These are phyloP conservation scores for Apeira syringaria DNA, from an alignment of 2,888 invertebrate species.

Conservation along the genomic window DNA sequence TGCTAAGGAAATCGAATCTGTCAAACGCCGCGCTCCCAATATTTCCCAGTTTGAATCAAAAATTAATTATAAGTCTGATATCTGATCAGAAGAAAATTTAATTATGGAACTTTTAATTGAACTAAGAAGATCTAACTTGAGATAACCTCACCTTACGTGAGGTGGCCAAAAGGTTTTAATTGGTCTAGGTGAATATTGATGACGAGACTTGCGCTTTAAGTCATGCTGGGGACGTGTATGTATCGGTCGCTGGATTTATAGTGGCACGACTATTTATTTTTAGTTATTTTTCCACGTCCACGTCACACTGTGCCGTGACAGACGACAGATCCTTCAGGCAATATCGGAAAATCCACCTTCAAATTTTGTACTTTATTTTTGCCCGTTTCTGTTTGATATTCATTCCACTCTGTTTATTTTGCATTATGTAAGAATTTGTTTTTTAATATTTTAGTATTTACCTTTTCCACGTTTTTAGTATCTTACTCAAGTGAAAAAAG, in stretches of 20 bases:
- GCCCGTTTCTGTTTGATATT: not conserved
- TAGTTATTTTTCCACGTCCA: slow-evolving; percentile 21
- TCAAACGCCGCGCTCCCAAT: slow-evolving; percentile 16
- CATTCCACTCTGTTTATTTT: not conserved
- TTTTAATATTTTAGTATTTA: too few relatives aligned
- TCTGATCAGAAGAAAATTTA: slow-evolving; percentile 18
- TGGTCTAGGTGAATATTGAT: not conserved
- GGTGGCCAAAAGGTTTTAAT: not conserved
- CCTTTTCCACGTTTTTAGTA: too few relatives aligned
- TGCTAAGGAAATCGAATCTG: slow-evolving; percentile 21
- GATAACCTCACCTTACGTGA: slow-evolving; percentile 11
- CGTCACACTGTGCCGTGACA: slow-evolving; percentile 18
- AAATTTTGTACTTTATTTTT: not conserved
- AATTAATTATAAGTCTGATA: slow-evolving; percentile 25
- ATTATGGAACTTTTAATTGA: slow-evolving; percentile 25
- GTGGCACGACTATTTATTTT: slow-evolving; percentile 27
- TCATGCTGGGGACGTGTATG: slow-evolving; percentile 27
- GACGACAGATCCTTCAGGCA: slow-evolving; percentile 7
- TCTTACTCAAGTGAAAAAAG: too few relatives aligned
- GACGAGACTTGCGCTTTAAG: slow-evolving; percentile 8
- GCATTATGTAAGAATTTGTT: too few relatives aligned
- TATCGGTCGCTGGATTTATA: slow-evolving; percentile 30
- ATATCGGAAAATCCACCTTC: slow-evolving; percentile 4
- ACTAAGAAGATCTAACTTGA: slow-evolving; percentile 1
- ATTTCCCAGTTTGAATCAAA: slow-evolving; percentile 10